A percentile compares a stretch with the other conserved stretches of the same genome.
These are phyloP conservation scores for Ooceraea biroi DNA, from an alignment of 1,140 invertebrate species.

Conservation along the genomic window DNA sequence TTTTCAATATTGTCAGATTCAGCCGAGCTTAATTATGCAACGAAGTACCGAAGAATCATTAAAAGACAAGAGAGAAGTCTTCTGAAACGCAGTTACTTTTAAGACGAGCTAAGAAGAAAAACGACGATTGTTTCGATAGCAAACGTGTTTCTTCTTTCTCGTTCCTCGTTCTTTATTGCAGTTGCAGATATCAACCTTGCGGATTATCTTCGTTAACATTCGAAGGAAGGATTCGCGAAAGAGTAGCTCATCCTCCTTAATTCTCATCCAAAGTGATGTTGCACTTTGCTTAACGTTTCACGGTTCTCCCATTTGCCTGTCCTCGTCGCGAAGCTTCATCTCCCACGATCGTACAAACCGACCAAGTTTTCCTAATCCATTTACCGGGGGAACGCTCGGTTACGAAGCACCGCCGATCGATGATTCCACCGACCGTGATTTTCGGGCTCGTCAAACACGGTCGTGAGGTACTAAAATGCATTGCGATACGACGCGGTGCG, in stretches of 20 bases:
- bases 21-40: background rate
- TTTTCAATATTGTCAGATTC: background rate
- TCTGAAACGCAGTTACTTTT: background rate
- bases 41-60: background rate
- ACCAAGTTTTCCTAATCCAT: constrained; percentile 63
- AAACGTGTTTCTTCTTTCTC: background rate
- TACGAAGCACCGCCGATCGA: constrained; percentile 47
- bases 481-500: constrained; percentile 50
- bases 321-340: constrained; percentile 40
- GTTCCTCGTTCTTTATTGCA: background rate
- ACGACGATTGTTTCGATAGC: background rate
- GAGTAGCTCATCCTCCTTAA: constrained; percentile 11
- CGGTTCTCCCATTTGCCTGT: constrained; percentile 15
- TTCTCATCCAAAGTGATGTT: constrained; percentile 27
- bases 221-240: background rate
- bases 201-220: background rate
- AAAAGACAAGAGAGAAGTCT: no score
- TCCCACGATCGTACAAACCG: constrained; percentile 39
- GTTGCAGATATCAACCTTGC: constrained; percentile 14
- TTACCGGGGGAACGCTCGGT: constrained; percentile 43
- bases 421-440: constrained; percentile 43
- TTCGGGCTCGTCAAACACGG: constrained; percentile 54
- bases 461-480: constrained; percentile 40
- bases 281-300: constrained; percentile 18
- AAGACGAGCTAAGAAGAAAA: background rate